A percentile compares a stretch with the other conserved stretches of the same genome.
These are phyloP conservation scores for Scaptomyza hsui DNA, from an alignment of 1,140 invertebrate genomes.

Conservation along the genomic window DNA sequence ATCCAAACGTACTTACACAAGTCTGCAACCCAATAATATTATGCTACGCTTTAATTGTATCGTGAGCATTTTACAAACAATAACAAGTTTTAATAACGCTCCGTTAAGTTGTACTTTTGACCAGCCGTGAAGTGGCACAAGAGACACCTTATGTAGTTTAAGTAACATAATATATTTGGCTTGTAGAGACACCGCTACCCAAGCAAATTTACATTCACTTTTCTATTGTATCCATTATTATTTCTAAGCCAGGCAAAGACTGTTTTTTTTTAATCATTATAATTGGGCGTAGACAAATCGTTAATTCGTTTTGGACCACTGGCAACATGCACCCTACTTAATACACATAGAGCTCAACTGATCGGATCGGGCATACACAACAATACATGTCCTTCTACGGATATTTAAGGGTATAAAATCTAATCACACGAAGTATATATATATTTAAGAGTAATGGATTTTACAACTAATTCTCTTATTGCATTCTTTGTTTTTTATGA, in stretches of 20 bases:
- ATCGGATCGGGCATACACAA: not conserved
- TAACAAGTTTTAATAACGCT: constrained; percentile 16
- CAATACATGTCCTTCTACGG: too few relatives aligned
- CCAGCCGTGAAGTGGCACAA: constrained; percentile 30
- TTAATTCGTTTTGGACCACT: constrained; percentile 22
- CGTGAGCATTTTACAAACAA: constrained; percentile 28
- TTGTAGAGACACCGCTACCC: constrained; percentile 30
- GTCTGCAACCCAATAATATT: constrained; percentile 3
- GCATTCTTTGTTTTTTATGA: constrained; percentile 1
- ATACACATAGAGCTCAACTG: not conserved
- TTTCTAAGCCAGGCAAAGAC: not conserved
- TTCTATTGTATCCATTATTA: constrained; percentile 12
- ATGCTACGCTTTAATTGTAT: constrained; percentile 32
- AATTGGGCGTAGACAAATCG: constrained; percentile 54
- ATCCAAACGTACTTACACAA: not conserved
- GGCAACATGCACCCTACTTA: not conserved
- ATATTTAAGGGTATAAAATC: too few relatives aligned
- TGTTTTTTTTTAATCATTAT: constrained; percentile 19
- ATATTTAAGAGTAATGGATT: too few relatives aligned
- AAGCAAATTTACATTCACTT: constrained; percentile 53
- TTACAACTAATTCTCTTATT: too few relatives aligned
- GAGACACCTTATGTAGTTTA: constrained; percentile 22
- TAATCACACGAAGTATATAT: too few relatives aligned
- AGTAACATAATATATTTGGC: constrained; percentile 36
- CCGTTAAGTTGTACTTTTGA: constrained; percentile 53